A percentile compares a stretch with the other conserved stretches of the same genome.
Conservation (phyloP, 2,888 invertebrate species). For the Abrostola tripartita region DNA sequence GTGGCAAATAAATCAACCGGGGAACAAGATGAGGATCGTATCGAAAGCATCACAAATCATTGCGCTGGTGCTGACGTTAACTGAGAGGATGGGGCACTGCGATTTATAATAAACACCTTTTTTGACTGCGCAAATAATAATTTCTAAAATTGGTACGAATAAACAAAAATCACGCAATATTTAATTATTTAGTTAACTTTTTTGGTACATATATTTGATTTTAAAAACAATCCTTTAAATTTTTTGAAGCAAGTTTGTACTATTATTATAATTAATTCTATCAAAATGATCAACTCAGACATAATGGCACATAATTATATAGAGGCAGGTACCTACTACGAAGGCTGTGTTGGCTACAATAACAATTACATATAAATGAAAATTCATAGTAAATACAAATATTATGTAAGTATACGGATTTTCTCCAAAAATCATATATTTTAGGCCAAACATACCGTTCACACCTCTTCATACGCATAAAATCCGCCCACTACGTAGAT, state of each 20-base stretch:
- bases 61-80: slow-evolving; percentile 48
- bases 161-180: background rate
- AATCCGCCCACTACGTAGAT: slow-evolving; percentile 71
- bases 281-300: no score
- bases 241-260: no score
- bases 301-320: no score
- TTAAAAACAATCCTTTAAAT: background rate
- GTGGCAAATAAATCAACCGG: slow-evolving; percentile 58
- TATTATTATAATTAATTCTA: no score
- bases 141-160: background rate
- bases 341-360: no score
- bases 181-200: no score
- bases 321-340: no score
- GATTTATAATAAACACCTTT: slow-evolving; percentile 32
- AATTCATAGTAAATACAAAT: slow-evolving; percentile 1
- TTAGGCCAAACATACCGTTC: slow-evolving; percentile 45
- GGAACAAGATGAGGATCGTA: slow-evolving; percentile 61
- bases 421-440: slow-evolving; percentile 34
- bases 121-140: slow-evolving; percentile 6
- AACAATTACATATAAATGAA: no score
- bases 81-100: slow-evolving; percentile 31
- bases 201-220: background rate
- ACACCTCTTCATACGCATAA: slow-evolving; percentile 64
- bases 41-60: slow-evolving; percentile 64
- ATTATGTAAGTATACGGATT: slow-evolving; percentile 15